Evolutionary conservation across 2,113 vertebrate species (phyloP), one percentile per base, ranked within the genome.

Genomic region (Lichenostomus cassidix): DNA sequence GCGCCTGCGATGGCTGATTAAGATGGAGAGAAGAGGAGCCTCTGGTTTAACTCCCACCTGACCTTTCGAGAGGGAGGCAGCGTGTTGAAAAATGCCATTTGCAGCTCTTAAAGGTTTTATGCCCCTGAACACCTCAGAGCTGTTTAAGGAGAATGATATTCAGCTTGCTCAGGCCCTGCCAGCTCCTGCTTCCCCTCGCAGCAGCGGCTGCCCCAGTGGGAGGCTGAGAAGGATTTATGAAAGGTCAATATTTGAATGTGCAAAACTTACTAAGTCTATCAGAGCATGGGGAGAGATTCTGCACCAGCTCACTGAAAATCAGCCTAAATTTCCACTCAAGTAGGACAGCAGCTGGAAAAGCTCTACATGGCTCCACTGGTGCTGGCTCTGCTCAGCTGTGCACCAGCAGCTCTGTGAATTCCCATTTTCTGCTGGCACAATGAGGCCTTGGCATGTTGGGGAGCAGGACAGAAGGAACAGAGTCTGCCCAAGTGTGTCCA

Each of bases 191-290:
- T 92, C 92, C 71, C 23, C 81, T 96, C 70, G 41, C 88, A 80
- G 94, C 89, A 79, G 90, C 0, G 0, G 53, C 89, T 83, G 80
- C 88, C 79, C 87, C 87, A 2, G 71, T 47, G 94, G 94, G 91
- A 94, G 80, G 42, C 89, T 92, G 92, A 58, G 93, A 31, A 88
- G 91, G 89, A 96, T 96, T 96, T 91, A 84, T 73, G 67, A 97
- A 96, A 96, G 94, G 95, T 95, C 94, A 95, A 90, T 91, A 93
- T 95, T 94, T 94, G 94, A 96, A 97, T 96, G 96, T 95, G 89
- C 92, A 96, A 96, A 95, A 96, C 91, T 89, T 87, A 75, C 94
- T 58, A 41, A 88, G 85, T 86, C 91, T 95, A 12, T 70, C 82
- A 49, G 86, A 75, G 85, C 64, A 56, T 1, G 8, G 56, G 85